A percentile compares a stretch with the other conserved stretches of the same genome.
Evolutionary conservation across 2,113 vertebrate species (phyloP).

Genomic region (Centropus unirufus): DNA sequence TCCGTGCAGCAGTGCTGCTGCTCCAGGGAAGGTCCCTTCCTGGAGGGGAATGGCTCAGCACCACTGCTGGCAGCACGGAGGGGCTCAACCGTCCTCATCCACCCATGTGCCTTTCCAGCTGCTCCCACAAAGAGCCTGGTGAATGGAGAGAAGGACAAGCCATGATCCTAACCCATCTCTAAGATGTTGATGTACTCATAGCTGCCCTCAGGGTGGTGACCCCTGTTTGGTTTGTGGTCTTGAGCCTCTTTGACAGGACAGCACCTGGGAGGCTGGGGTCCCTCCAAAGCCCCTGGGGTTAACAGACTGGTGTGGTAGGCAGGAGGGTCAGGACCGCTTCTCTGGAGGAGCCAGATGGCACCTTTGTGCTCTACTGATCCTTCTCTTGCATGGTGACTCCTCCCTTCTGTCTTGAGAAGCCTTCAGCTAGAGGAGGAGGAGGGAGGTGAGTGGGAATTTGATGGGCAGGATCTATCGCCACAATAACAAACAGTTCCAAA

Average conservation of each 20-base stretch:
- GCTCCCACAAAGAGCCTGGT: accelerated
- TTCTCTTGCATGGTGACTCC: accelerated
- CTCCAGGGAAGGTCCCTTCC: neutral
- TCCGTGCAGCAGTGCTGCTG: neutral
- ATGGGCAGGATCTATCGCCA: neutral
- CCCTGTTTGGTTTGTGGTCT: neutral
- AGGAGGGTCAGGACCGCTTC: neutral
- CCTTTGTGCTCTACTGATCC: neutral
- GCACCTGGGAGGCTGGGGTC: accelerated
- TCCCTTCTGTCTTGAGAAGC: neutral
- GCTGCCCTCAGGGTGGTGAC: neutral
- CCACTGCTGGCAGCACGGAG: neutral
- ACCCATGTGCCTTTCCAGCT: neutral
- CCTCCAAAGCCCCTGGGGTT: neutral
- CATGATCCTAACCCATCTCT: neutral
- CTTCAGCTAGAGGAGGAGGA: neutral
- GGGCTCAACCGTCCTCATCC: neutral
- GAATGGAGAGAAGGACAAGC: neutral
- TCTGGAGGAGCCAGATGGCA: neutral
- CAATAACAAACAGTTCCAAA: neutral
- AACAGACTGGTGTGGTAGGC: accelerated
- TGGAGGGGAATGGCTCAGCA: neutral
- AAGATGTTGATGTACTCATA: neutral
- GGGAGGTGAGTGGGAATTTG: neutral
- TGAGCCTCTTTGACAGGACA: neutral